These are phyloP conservation scores for Neolamprologus tretocephalus DNA, from an alignment of 2,113 vertebrate species.

Conservation along the genomic window DNA sequence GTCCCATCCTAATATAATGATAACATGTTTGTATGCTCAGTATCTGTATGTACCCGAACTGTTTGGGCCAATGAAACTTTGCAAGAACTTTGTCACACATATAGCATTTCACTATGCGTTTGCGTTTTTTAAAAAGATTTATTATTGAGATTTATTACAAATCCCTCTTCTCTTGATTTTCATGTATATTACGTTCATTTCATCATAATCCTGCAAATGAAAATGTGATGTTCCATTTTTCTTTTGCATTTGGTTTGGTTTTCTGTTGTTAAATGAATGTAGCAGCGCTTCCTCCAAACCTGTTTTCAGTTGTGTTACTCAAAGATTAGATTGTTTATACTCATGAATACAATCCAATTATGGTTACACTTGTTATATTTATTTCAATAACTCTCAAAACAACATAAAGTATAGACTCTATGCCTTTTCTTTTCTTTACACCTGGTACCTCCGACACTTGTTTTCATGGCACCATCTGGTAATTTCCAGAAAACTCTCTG, in stretches of 20 bases:
- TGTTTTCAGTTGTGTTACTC: not conserved
- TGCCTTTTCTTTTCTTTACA: not conserved
- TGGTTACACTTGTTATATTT: not conserved
- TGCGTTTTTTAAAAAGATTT: not conserved
- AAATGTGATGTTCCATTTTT: not conserved
- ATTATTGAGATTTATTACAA: not conserved
- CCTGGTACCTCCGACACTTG: not conserved
- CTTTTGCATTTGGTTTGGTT: not conserved
- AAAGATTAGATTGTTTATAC: not conserved
- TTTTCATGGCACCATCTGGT: slow-evolving; percentile 13
- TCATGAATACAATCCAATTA: not conserved
- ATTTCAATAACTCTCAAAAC: not conserved
- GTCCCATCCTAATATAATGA: not conserved
- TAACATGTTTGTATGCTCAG: not conserved
- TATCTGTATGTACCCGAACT: not conserved
- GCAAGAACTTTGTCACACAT: not conserved
- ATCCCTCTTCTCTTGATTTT: not conserved
- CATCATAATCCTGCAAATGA: not conserved
- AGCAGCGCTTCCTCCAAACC: not conserved
- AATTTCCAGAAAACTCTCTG: not conserved
- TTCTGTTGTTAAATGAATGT: not conserved
- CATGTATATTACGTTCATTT: not conserved
- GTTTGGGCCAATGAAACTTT: not conserved
- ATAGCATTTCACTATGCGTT: not conserved
- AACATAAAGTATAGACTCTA: not conserved